phyloP scores from a whole-genome alignment of 2,888 invertebrate genomes.

The Trissonchulus latispiculum region DNA sequence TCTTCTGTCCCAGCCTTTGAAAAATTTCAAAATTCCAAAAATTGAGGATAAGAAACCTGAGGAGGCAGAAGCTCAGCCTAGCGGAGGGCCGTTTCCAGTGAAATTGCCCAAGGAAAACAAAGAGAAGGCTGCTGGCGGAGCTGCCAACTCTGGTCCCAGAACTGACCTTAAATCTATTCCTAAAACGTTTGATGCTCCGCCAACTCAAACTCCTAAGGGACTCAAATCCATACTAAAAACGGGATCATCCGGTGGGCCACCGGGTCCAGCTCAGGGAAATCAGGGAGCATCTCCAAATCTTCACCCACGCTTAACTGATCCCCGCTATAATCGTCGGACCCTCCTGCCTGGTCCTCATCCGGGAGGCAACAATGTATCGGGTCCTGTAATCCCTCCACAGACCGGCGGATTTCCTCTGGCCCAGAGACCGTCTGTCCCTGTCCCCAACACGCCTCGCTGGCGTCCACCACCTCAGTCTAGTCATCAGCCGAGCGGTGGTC shows the following conservation, averaged over 20 bases:
- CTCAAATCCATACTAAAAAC: background rate
- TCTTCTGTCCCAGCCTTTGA: background rate
- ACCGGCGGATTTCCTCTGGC: background rate
- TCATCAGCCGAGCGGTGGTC: background rate
- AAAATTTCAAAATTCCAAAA: conserved; percentile 15
- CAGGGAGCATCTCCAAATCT: background rate
- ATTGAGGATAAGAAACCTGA: conserved; percentile 4
- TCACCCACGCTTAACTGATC: no score
- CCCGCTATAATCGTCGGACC: background rate
- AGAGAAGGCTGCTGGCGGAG: background rate
- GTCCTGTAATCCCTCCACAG: no score
- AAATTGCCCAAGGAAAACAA: background rate
- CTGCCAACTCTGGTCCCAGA: background rate
- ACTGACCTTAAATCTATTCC: no score
- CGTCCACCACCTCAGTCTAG: background rate
- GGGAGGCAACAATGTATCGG: background rate
- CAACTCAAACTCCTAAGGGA: background rate
- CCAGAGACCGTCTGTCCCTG: background rate
- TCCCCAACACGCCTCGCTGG: background rate
- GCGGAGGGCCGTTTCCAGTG: background rate
- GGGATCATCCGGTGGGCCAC: background rate
- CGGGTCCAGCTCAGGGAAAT: background rate
- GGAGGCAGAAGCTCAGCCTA: background rate
- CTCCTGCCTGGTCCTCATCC: background rate
- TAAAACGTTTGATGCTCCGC: background rate